Conservation (phyloP, 1,140 invertebrate genomes). For the Neodiprion fabricii region DNA sequence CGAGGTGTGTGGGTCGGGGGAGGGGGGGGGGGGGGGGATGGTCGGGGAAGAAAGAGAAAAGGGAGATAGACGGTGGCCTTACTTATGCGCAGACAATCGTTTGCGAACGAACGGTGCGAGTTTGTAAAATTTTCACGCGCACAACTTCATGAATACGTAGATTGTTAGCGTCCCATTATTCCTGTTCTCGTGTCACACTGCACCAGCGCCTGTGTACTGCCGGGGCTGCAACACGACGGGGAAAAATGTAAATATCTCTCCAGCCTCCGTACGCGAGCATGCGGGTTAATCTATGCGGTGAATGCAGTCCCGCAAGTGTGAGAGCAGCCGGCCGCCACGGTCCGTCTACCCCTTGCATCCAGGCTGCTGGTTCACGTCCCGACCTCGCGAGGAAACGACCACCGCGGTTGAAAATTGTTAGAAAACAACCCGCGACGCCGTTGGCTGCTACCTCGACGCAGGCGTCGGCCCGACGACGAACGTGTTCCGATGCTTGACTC, state of each 20-base stretch:
- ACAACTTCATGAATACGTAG: constrained; percentile 7
- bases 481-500: no score
- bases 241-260: constrained; percentile 5
- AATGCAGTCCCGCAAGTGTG: constrained; percentile 4
- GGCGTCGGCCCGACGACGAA: no score
- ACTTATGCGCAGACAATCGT: constrained; percentile 1
- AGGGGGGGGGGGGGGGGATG: neutral
- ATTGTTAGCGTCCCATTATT: constrained; percentile 7
- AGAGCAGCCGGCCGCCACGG: neutral
- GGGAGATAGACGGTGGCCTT: neutral
- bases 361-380: neutral
- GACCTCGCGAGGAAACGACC: no score
- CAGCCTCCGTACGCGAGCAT: neutral
- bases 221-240: neutral
- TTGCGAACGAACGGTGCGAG: neutral
- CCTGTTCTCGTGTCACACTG: constrained; percentile 6
- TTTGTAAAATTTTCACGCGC: constrained; percentile 7
- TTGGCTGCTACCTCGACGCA: neutral
- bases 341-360: neutral
- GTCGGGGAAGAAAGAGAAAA: no score
- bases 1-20: neutral
- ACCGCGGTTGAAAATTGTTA: neutral
- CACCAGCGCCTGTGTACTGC: neutral
- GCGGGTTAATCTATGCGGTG: constrained; percentile 4
- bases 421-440: neutral